A percentile compares a stretch with the other conserved stretches of the same genome.
Evolutionary conservation across 1,140 invertebrate genomes (phyloP).

Genomic region (Leptonema lineaticorne): DNA sequence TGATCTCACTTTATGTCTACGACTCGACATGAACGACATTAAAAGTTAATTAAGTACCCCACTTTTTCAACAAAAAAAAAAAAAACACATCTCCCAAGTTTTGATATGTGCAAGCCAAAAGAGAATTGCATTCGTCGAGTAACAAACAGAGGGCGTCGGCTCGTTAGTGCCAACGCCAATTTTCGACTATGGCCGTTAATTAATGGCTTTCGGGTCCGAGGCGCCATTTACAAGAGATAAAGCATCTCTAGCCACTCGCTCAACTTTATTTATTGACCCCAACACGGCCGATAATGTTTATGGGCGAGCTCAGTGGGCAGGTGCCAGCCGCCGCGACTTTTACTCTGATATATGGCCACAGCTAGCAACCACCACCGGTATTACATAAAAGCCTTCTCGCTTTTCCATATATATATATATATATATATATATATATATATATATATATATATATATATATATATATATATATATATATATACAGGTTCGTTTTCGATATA

Average conservation of each 20-base stretch:
- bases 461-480: background rate
- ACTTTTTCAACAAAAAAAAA: no score
- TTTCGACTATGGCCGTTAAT: conserved; percentile 26
- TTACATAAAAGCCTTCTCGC: no score
- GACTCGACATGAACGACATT: no score
- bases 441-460: background rate
- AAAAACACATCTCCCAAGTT: no score
- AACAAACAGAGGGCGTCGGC: conserved; percentile 13
- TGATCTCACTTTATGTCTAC: no score
- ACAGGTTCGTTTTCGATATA: no score
- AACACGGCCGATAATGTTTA: conserved; percentile 28
- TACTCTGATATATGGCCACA: conserved; percentile 4
- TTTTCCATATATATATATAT: background rate
- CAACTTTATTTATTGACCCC: conserved; percentile 34
- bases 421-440: background rate
- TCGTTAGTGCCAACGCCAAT: conserved; percentile 23
- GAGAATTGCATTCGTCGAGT: no score
- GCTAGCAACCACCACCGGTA: no score
- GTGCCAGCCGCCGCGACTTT: conserved; percentile 19
- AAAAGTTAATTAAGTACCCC: no score
- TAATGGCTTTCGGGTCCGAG: conserved; percentile 29
- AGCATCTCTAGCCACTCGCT: conserved; percentile 35
- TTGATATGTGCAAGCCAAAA: no score
- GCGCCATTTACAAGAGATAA: conserved; percentile 37
- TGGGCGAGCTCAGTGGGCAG: conserved; percentile 23